A percentile compares a stretch with the other conserved stretches of the same genome.
Evolutionary conservation across 2,888 invertebrate species (phyloP).

Genomic region (Sphaerophoria taeniata): DNA sequence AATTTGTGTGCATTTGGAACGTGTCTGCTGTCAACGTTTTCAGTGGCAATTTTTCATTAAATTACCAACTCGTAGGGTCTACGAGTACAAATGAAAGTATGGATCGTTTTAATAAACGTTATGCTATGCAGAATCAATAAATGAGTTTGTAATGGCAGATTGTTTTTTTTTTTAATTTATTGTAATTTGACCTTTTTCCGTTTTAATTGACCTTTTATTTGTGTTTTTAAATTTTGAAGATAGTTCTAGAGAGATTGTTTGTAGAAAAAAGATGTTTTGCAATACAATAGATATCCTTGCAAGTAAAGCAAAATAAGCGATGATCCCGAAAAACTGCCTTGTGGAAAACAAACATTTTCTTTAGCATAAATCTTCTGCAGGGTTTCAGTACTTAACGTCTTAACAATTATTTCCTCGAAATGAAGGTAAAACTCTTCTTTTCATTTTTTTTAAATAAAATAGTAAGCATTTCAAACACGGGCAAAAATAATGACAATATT

Average conservation of each 20-base stretch:
- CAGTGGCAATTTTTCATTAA: conserved; percentile 23
- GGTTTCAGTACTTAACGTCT: too few species aligned
- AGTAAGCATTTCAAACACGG: background rate
- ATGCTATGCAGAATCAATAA: conserved; percentile 16
- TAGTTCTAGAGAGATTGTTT: too few species aligned
- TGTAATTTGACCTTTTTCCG: background rate
- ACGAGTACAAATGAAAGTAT: background rate
- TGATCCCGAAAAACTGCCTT: too few species aligned
- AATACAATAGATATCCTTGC: too few species aligned
- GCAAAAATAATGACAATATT: background rate
- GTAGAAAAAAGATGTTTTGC: too few species aligned
- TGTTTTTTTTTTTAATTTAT: conserved; percentile 17
- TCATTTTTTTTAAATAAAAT: background rate
- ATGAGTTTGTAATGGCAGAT: background rate
- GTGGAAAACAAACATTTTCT: too few species aligned
- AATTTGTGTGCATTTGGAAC: conserved; percentile 35
- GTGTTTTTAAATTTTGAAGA: too few species aligned
- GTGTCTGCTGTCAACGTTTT: conserved; percentile 48
- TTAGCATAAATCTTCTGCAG: too few species aligned
- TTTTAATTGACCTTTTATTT: too few species aligned
- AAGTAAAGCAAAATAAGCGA: too few species aligned
- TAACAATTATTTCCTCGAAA: too few species aligned
- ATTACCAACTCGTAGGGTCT: conserved; percentile 8
- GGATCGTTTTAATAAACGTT: conserved; percentile 11
- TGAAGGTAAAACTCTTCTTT: too few species aligned